Evolutionary conservation across 35 echinoderm and acorn worm genomes (phyloP), one percentile per base, ranked within the genome.

Genomic region (Diadema setosum): DNA sequence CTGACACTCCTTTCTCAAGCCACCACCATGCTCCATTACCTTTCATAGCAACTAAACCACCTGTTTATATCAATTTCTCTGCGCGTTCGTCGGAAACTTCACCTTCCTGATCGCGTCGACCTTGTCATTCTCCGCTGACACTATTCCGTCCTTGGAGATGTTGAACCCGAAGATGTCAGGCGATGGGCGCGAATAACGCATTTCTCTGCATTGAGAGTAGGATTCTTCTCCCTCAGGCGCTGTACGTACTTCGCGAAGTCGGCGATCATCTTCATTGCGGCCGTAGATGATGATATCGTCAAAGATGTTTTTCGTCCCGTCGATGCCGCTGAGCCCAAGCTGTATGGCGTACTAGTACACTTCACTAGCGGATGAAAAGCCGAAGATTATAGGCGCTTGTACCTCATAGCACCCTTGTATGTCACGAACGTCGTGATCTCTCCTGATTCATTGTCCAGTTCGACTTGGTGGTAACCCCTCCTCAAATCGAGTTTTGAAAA

Each of bases 371-470:
- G 67, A 89, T 23, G 45, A 50, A 27, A 86, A 78, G 17, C 87
- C 86, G 61, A 94, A 90, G 42, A 89, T 81, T n/a, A n/a, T 21
- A 94, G 65, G 32, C 81, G 30, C 37, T 94, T 90, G 39, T 94
- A 94, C 15, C 46, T 18, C 46, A 88, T 25, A 75, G 40, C 67
- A 89, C 57, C 90, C 80, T 40, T 59, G 9, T n/a, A 48, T 83
- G 6, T 67, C 14, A 44, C 91, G 50, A 76, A 93, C 75, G 91
- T 93, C 20, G 91, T 93, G 45, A 93, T 82, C 9, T 74, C 30
- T 27, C 70, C 46, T 18, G 84, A 87, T n/a, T 81, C 39, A 11
- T 39, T 12, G 17, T 8, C 48, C 0, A 93, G 58, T 26, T 93
- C 85, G 6, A 93, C 67, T 58, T 92, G 83, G 74, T 87, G 90